Evolutionary conservation across 2,888 invertebrate genomes (phyloP), one percentile per base, ranked within the genome.

Genomic region (Tromatobia lineatoria): DNA sequence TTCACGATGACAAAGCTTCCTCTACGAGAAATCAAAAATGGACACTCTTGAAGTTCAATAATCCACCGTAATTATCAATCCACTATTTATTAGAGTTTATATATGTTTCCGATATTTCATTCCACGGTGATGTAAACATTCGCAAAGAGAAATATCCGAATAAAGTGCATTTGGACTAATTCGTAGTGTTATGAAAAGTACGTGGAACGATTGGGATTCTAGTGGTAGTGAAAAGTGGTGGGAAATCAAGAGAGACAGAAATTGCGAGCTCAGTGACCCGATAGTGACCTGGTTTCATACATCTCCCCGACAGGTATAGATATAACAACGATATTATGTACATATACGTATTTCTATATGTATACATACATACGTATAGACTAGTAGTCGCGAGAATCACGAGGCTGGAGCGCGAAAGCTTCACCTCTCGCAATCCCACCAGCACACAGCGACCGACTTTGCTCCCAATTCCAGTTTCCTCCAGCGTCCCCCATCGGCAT

Each of bases 241-340:
- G 3, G 45, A 57, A 77, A 82, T 67, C 61, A 73, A 73, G 73
- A 69, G 76, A 74, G 73, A 80, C 61, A 64, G 73, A 57, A 80
- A 80, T 64, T 71, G 76, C 47, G 87, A 87, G 90, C 91, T 91
- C 90, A 91, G 90, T 91, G 91, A 92, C 90, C 91, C 87, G 88
- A 88, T 79, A 87, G 79, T 89, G 92, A 92, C 91, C 92, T 87
- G 87, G 88, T 92, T 91, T 90, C 84, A 86, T 88, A 82, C 83
- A 81, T 85, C 88, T 84, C 86, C 81, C 85, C 70, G 69, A 23
- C 81, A 52, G 75, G 45, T 78, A 74, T 74, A 74, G 18, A 50
- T 15, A 74, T 61, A 50, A 34, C 66, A 42, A 38, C 45, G 42
- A 67, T 67, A 61, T 66, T 66, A 70, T 29, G 42, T 79, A 20